Base-by-base conservation (phyloP, 2,888 invertebrate species). In the Pandemis heparana region DNA sequence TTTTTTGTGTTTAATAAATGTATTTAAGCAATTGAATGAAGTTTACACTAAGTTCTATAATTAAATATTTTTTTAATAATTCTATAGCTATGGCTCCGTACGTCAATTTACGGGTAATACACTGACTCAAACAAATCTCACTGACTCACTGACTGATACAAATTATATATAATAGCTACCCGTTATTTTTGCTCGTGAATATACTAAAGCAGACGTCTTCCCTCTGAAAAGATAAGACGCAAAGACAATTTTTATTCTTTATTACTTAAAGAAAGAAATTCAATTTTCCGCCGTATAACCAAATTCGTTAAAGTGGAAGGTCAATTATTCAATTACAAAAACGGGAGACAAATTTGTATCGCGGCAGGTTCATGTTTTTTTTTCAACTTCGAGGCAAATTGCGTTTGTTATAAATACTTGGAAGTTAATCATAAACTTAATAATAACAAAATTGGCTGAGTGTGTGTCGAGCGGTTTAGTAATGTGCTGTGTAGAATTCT, bases 311-410 rank as follows among this genome's bases (percentile, higher is more conserved):
- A 69, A 64, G 32, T 38, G 48, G 56, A 59, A 38, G 69, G 73
- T 69, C 69, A 41, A 65, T 73, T 69, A 64, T 73, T 73, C 16
- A 69, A 73, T 69, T 60, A 73, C 60, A 38, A 69, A 63, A 63
- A 51, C 48, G n/a, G 59, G 41, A 51, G 64, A 60, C 23, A 43
- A 18, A 7, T 64, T 73, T 59, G 63, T 9, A 60, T 41, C 12
- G 41, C 23, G 48, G 41, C 51, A 32, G 39, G 8, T n/a, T 23
- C 59, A 64, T 68, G 32, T 41, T 60, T 69, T 41, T 60, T 69
- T 70, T 59, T 63, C 38, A 46, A 8, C 12, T 10, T 39, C 16
- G 60, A 59, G 51, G 32, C 59, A 73, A 68, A 68, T 68, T 63
- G 23, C 68, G 66, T 72, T 63, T 59, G 61, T 66, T 72, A 56